phyloP scores from a whole-genome alignment of 1,140 invertebrate genomes.

The Ericerus pela region DNA sequence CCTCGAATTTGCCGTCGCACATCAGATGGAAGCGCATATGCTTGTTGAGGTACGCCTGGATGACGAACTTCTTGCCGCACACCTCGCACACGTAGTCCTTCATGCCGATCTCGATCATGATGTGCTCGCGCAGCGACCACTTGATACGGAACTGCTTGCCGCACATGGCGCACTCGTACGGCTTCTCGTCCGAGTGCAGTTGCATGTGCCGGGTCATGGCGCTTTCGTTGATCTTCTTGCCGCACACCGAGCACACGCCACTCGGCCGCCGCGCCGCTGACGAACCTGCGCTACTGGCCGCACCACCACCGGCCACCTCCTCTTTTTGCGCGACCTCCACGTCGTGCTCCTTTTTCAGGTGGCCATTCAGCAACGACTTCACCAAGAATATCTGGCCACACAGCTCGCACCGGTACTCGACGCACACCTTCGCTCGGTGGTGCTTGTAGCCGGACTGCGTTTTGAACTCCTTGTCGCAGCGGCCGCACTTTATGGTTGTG shows the following conservation, averaged over 20 bases:
- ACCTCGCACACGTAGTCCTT: slow-evolving; percentile 1
- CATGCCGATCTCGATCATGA: background rate
- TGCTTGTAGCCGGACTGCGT: slow-evolving; percentile 1
- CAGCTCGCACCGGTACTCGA: background rate
- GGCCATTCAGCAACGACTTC: background rate
- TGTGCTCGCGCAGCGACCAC: background rate
- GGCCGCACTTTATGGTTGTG: too few relatives aligned
- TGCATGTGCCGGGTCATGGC: slow-evolving; percentile 49
- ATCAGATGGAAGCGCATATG: slow-evolving; percentile 12
- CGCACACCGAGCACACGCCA: slow-evolving; percentile 64
- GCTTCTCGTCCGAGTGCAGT: slow-evolving; percentile 45
- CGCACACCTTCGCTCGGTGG: background rate
- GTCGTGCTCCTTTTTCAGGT: background rate
- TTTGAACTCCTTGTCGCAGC: slow-evolving; percentile 14
- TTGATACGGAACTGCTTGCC: slow-evolving; percentile 21
- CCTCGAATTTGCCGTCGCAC: slow-evolving; percentile 8
- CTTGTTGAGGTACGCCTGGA: background rate
- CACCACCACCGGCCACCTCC: background rate
- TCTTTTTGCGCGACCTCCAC: background rate
- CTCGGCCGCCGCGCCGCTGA: too few relatives aligned
- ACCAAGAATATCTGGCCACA: slow-evolving; percentile 1
- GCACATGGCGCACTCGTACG: slow-evolving; percentile 33
- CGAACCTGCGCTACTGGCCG: background rate
- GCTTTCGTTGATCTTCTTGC: slow-evolving; percentile 74
- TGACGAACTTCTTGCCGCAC: slow-evolving; percentile 1